A percentile compares a stretch with the other conserved stretches of the same genome.
Evolutionary conservation across 2,888 invertebrate genomes (phyloP).

Genomic region (Clanis bilineata): DNA sequence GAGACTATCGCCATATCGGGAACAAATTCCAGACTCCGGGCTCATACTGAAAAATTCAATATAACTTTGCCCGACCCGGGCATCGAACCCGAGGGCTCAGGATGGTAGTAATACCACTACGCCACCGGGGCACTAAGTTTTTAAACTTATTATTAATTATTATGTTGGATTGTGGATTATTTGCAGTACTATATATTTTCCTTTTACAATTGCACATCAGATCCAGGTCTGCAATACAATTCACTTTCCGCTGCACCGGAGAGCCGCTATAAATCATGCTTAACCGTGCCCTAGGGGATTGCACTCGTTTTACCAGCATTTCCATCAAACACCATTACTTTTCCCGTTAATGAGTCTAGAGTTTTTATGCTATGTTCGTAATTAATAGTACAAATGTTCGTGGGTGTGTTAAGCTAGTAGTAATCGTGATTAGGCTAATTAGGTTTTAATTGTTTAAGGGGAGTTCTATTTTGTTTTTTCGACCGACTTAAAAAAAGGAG

Average conservation of each 20-base stretch:
- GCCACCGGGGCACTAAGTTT: no score
- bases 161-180: no score
- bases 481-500: no score
- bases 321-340: conserved; percentile 23
- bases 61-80: no score
- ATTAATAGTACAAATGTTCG: neutral
- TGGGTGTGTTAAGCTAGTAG: neutral
- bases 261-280: conserved; percentile 48
- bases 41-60: no score
- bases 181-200: neutral
- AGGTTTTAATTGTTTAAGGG: neutral
- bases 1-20: no score
- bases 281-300: conserved; percentile 44
- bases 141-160: no score
- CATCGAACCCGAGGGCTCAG: no score
- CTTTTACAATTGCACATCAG: neutral
- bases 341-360: neutral
- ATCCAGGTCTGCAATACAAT: neutral
- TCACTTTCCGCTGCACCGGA: neutral
- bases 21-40: no score
- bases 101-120: no score
- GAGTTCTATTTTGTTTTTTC: no score
- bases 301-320: conserved; percentile 45
- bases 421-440: neutral
- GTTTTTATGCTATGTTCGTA: neutral